phyloP scores from a whole-genome alignment of 2,888 invertebrate genomes.

The Coleophora deauratella region DNA sequence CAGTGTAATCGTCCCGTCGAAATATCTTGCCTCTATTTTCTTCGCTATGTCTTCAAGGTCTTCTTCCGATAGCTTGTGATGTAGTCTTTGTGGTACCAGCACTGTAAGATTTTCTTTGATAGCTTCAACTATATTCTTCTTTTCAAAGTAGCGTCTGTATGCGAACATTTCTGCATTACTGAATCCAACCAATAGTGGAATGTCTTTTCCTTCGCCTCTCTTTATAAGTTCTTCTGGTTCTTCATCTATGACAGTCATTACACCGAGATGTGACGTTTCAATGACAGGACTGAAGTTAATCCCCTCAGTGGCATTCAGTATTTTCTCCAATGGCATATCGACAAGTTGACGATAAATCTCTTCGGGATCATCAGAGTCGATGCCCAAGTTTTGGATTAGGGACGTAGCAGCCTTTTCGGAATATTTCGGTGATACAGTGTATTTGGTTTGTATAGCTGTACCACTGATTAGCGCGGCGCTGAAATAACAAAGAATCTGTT shows the following conservation, averaged over 20 bases:
- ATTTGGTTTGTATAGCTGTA: not conserved
- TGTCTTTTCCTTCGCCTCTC: slow-evolving; percentile 37
- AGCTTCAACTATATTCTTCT: not conserved
- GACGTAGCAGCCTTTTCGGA: slow-evolving; percentile 19
- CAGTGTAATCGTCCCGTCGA: slow-evolving; percentile 14
- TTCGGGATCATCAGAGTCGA: slow-evolving; percentile 38
- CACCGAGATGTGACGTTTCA: slow-evolving; percentile 39
- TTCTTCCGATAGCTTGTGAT: not conserved
- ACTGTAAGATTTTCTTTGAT: not conserved
- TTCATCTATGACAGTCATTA: slow-evolving; percentile 42
- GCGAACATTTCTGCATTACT: slow-evolving; percentile 32
- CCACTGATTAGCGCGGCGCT: not conserved
- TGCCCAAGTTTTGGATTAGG: slow-evolving; percentile 55
- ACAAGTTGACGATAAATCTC: slow-evolving; percentile 37
- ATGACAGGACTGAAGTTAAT: slow-evolving; percentile 46
- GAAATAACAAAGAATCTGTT: not conserved
- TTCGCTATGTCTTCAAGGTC: not conserved
- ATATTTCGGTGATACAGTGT: not conserved
- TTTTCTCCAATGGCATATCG: slow-evolving; percentile 33
- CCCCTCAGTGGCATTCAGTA: slow-evolving; percentile 34
- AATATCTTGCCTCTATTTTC: slow-evolving; percentile 18
- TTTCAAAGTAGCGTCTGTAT: not conserved
- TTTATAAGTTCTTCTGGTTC: slow-evolving; percentile 46
- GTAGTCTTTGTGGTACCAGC: not conserved
- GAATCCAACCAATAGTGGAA: slow-evolving; percentile 49